These are phyloP conservation scores for Ceratina japonica DNA, from an alignment of 1,140 invertebrate species.

Conservation along the genomic window DNA sequence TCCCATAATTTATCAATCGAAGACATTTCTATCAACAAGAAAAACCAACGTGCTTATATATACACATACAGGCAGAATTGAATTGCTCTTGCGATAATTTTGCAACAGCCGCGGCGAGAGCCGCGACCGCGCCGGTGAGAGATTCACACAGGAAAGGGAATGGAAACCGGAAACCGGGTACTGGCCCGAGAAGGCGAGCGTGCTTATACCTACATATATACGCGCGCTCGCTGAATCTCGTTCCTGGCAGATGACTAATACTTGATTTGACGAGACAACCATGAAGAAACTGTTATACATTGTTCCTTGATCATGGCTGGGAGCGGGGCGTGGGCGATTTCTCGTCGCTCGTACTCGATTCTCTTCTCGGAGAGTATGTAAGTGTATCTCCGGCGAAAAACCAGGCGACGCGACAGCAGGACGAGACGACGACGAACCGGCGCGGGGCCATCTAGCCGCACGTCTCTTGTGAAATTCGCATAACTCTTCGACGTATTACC, in stretches of 20 bases:
- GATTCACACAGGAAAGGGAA: slow-evolving; percentile 47
- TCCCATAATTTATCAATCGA: slow-evolving; percentile 27
- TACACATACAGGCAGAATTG: neutral
- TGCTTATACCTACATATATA: neutral
- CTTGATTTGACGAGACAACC: slow-evolving; percentile 74
- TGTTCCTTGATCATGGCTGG: slow-evolving; percentile 71
- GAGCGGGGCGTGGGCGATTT: slow-evolving; percentile 67
- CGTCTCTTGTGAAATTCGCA: slow-evolving; percentile 39
- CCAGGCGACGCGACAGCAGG: too few relatives aligned
- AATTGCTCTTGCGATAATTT: slow-evolving; percentile 33
- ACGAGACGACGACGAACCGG: neutral
- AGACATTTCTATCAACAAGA: slow-evolving; percentile 7
- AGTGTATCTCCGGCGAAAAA: too few relatives aligned
- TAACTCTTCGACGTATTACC: neutral
- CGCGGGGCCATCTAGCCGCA: neutral
- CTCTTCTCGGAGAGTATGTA: too few relatives aligned
- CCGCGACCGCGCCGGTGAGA: slow-evolving; percentile 24
- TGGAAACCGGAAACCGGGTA: slow-evolving; percentile 46
- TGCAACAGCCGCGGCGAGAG: slow-evolving; percentile 16
- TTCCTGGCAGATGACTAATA: slow-evolving; percentile 72
- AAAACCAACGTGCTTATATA: slow-evolving; percentile 1
- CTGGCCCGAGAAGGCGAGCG: slow-evolving; percentile 5
- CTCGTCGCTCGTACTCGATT: too few relatives aligned
- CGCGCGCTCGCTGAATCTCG: slow-evolving; percentile 60
- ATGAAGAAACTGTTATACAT: slow-evolving; percentile 77